phyloP scores from a whole-genome alignment of 2,113 vertebrate genomes.

The Natator depressus region DNA sequence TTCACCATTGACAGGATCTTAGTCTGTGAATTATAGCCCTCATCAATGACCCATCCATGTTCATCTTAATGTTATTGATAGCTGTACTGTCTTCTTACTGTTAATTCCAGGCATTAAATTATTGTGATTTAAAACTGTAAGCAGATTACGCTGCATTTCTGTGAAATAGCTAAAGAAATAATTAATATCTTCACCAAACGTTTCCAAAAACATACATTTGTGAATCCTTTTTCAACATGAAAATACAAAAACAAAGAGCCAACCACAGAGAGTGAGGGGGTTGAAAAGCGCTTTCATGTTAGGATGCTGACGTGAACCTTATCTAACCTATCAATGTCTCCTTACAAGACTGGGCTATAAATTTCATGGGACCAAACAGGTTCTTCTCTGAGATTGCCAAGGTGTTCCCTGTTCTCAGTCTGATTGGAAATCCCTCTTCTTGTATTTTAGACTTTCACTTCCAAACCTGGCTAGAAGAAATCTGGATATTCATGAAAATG shows the following conservation, averaged over 20 bases:
- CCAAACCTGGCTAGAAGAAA: neutral
- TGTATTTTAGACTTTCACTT: neutral
- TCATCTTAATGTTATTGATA: neutral
- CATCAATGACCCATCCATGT: neutral
- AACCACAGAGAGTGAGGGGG: neutral
- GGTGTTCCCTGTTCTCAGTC: neutral
- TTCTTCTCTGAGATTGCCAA: neutral
- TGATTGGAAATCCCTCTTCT: neutral
- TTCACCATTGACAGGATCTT: neutral
- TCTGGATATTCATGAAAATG: neutral
- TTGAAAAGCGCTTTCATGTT: neutral
- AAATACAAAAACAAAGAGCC: neutral
- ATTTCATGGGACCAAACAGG: neutral
- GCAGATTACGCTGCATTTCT: neutral
- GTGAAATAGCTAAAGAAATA: neutral
- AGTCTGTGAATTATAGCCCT: neutral
- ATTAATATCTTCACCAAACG: neutral
- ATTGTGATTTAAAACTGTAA: neutral
- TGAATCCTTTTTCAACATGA: neutral
- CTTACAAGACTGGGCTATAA: neutral
- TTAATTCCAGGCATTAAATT: neutral
- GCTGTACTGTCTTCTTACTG: neutral
- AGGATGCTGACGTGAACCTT: neutral
- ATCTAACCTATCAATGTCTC: neutral
- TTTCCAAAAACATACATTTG: neutral